Evolutionary conservation across 2,113 vertebrate species (phyloP).

Genomic region (Pedionomus torquatus): DNA sequence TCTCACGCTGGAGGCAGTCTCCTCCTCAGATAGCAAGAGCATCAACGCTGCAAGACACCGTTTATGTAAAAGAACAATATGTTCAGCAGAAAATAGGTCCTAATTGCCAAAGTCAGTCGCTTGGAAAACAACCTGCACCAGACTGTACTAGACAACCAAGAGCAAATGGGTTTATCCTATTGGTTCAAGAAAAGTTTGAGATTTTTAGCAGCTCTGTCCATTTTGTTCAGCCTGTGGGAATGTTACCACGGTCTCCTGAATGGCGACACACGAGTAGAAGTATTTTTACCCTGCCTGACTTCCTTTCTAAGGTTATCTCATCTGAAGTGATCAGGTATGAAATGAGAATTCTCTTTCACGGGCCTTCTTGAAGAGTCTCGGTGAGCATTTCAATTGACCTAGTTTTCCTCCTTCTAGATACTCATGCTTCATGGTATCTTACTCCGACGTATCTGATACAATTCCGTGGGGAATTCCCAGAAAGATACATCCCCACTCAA

Average conservation of each 20-base stretch:
- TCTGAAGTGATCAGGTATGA: slow-evolving; percentile 20
- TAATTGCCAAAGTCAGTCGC: neutral
- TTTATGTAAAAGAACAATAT: neutral
- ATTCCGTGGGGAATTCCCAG: neutral
- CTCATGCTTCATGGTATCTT: neutral
- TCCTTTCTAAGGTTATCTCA: neutral
- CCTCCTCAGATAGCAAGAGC: neutral
- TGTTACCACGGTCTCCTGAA: neutral
- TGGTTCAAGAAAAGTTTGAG: neutral
- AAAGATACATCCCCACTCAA: neutral
- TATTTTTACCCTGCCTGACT: neutral
- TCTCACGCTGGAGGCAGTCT: neutral
- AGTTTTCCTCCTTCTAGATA: slow-evolving; percentile 2
- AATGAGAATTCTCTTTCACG: neutral
- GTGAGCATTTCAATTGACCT: slow-evolving; percentile 22
- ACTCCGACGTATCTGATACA: neutral
- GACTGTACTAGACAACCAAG: neutral
- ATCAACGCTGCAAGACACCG: neutral
- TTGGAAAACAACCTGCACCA: neutral
- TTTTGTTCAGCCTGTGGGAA: neutral
- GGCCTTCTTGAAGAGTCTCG: neutral
- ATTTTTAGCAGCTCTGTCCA: neutral
- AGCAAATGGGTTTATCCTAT: neutral
- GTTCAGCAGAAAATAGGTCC: neutral
- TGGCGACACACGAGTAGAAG: neutral